Evolutionary conservation across 2,888 invertebrate species (phyloP), one percentile per base, ranked within the genome.

Genomic region (Diaperis boleti): DNA sequence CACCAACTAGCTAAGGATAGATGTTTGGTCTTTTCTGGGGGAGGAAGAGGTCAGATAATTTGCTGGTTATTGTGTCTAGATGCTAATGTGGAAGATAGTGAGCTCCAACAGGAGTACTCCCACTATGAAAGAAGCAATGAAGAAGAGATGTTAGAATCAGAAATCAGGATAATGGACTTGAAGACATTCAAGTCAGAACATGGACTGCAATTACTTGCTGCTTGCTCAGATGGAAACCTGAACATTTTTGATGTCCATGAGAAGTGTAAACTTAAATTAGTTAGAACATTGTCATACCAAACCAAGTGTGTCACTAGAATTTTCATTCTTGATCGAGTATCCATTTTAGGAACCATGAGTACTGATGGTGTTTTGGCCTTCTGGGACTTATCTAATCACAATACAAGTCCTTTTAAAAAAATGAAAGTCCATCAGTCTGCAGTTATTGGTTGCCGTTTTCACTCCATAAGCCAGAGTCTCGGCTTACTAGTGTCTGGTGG

Each of bases 1-100:
- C 69, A 81, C 41, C 66, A 66, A 62, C 49, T 76, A n/a, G n/a
- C n/a, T 10, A 31, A 52, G 3, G 73, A 74, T 65, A 5, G 8
- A 1, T 77, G 83, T 69, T 73, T 90, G 29, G 71, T 93, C 13
- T 85, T 92, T 75, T 89, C 93, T 11, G 94, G 87, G 2, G 96
- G 96, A 0, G 95, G 95, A 0, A 85, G 95, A 73, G 92, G 93
- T 0, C 94, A 95, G 75, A 84, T 95, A 41, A 90, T 91, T 76
- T 80, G 90, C 1, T 92, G 90, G 85, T 81, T 84, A 72, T 72
- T 90, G 2, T n/a, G n/a, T n/a, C n/a, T n/a, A n/a, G n/a, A n/a
- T n/a, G n/a, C n/a, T n/a, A 74, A 79, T 61, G 68, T 86, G 22
- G 64, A 71, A 22, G 69, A 74, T 37, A 61, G 79, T 14, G 73